These are phyloP conservation scores for Sparidentex hasta DNA, from an alignment of 2,797 vertebrate species.

Conservation along the genomic window DNA sequence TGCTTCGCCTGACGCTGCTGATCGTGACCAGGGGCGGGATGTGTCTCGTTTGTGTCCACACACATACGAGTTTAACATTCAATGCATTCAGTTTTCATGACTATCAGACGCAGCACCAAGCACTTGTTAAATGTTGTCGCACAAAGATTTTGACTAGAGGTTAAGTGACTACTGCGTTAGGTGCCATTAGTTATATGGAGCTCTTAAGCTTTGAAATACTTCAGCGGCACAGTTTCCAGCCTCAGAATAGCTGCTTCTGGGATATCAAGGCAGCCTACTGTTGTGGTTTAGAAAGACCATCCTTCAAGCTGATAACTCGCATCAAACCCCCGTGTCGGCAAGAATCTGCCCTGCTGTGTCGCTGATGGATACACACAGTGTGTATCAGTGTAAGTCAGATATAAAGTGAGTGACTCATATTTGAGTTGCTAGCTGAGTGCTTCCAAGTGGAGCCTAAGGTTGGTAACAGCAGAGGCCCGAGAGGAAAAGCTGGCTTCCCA, in stretches of 20 bases:
- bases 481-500: conserved; percentile 4
- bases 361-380: conserved; percentile 54
- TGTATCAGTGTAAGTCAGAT: conserved; percentile 37
- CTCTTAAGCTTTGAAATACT: not conserved
- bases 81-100: not conserved
- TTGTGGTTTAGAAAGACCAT: conserved; percentile 41
- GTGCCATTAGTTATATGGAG: not conserved
- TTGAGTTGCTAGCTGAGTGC: conserved; percentile 4
- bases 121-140: not conserved
- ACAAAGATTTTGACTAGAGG: not conserved
- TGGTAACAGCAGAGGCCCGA: not conserved
- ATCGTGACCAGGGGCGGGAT: not conserved
- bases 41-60: conserved; percentile 3
- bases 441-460: not conserved
- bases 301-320: conserved; percentile 59
- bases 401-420: conserved; percentile 36
- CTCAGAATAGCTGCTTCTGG: not conserved
- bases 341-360: conserved; percentile 47
- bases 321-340: conserved; percentile 47
- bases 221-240: conserved; percentile 17
- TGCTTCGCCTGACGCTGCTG: not conserved
- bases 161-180: not conserved
- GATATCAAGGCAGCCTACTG: not conserved
- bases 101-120: not conserved
- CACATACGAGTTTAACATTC: not conserved